Conservation (phyloP, 1,140 invertebrate genomes). For the Drosophila eugracilis region DNA sequence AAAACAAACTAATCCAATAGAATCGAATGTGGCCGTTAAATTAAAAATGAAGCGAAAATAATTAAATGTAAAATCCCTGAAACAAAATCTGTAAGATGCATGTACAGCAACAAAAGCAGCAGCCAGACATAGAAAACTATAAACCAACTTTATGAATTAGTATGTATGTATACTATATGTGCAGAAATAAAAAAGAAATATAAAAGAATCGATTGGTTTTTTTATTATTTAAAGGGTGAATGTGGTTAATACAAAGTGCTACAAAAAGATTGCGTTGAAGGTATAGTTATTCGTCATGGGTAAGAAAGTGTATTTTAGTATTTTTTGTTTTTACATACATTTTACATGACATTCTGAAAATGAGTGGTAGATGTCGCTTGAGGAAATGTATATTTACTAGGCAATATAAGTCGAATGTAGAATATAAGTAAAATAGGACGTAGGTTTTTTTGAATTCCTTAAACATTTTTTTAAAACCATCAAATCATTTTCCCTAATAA, state of each 20-base stretch:
- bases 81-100: slow-evolving; percentile 47
- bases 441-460: no score
- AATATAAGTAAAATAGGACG: neutral
- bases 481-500: no score
- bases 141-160: slow-evolving; percentile 66
- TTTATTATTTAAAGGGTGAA: no score
- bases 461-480: no score
- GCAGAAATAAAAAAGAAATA: slow-evolving; percentile 74
- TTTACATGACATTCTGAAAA: neutral
- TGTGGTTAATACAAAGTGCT: no score
- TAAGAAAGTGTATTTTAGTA: no score
- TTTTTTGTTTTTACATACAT: neutral
- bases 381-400: neutral
- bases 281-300: no score
- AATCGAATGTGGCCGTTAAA: slow-evolving; percentile 35
- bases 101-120: slow-evolving; percentile 49
- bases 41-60: slow-evolving; percentile 16
- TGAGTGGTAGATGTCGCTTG: neutral
- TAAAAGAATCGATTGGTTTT: slow-evolving; percentile 9
- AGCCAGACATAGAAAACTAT: slow-evolving; percentile 56
- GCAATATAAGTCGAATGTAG: neutral
- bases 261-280: no score
- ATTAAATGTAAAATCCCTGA: slow-evolving; percentile 32
- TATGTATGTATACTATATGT: slow-evolving; percentile 76
- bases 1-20: slow-evolving; percentile 25